phyloP scores from a whole-genome alignment of 2,888 invertebrate species.

The Minunthozetes semirufus region DNA sequence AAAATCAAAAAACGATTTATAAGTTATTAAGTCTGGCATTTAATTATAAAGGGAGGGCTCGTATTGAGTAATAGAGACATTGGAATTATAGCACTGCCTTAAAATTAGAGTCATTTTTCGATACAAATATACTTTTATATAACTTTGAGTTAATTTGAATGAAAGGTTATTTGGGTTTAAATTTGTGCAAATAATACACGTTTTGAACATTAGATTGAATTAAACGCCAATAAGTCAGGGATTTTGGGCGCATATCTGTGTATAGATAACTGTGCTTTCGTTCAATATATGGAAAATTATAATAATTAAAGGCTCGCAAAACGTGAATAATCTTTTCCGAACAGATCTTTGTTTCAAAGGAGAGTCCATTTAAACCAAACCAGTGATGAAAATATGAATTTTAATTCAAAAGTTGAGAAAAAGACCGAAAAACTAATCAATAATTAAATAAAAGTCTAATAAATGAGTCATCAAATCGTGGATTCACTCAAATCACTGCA shows the following conservation, averaged over 20 bases:
- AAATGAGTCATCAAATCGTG: background rate
- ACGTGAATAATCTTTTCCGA: background rate
- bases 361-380: no score
- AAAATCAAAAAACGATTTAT: background rate
- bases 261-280: background rate
- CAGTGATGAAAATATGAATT: background rate
- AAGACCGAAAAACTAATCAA: background rate
- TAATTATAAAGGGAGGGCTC: no score
- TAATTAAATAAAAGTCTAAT: background rate
- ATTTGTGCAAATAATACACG: background rate
- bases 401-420: background rate
- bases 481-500: constrained; percentile 30
- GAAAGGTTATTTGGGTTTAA: no score
- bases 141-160: no score
- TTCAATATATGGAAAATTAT: background rate
- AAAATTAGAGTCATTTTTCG: background rate
- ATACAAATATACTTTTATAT: no score
- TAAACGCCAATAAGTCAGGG: background rate
- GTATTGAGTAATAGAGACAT: no score
- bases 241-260: background rate
- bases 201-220: background rate
- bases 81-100: background rate
- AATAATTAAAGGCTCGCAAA: constrained; percentile 1
- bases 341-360: background rate
- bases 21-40: no score